Conservation (phyloP, 2,113 vertebrate species). For the Atherinomorus stipes region DNA sequence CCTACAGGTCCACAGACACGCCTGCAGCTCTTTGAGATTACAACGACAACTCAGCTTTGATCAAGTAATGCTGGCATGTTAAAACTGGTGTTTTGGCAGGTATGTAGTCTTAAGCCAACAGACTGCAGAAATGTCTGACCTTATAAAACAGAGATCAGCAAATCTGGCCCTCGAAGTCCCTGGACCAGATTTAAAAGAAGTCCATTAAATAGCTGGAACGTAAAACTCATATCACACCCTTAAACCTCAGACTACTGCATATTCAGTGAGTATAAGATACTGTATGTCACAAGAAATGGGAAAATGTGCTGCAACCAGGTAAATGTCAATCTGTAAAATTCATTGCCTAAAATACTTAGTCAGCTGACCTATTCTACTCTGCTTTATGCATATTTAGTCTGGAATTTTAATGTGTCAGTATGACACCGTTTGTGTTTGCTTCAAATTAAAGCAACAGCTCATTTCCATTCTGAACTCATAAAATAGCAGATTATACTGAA, state of each 20-base stretch:
- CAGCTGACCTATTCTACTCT: neutral
- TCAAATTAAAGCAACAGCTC: neutral
- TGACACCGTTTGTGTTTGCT: neutral
- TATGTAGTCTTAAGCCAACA: neutral
- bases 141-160: neutral
- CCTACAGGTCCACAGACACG: neutral
- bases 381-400: neutral
- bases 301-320: neutral
- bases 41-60: neutral
- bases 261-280: too few species aligned
- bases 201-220: neutral
- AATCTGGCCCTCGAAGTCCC: neutral
- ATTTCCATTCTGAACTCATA: neutral
- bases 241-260: too few species aligned
- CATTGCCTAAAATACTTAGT: neutral
- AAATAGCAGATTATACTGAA: constrained; percentile 41
- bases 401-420: neutral
- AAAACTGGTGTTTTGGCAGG: neutral
- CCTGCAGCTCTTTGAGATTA: neutral
- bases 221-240: neutral
- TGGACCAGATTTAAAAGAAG: neutral
- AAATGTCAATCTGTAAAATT: neutral
- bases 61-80: neutral
- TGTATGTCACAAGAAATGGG: neutral
- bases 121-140: neutral